Base-by-base conservation (phyloP, 2,797 vertebrate genomes). In the Leptatherina wallacei region DNA sequence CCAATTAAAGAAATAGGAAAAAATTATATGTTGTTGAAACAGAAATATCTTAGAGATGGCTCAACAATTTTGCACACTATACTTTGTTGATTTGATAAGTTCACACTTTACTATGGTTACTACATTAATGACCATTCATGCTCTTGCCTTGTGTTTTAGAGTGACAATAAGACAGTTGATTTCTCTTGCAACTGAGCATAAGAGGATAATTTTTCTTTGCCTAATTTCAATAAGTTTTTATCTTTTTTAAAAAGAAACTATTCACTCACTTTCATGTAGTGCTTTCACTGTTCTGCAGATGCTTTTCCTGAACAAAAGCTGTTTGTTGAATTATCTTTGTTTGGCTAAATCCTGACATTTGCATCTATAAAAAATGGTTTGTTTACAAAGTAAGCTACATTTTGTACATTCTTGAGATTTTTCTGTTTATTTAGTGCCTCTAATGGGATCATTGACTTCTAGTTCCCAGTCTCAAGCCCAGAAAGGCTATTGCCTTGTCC, bases 341-440 rank as follows among this genome's bases (percentile, higher is more conserved):
- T 42, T 42, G 20, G 44, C 2, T 14, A 11, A 42, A 61, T 13
- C 24, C 33, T 42, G 18, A 51, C 49, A 24, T 24, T 61, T 44
- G 18, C 13, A 40, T 40, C 27, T 61, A 9, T 24, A 61, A 75
- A 51, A 51, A 51, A 51, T 3, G 22, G 6, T 51, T 51, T 51
- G n/a, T 51, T 51, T 22, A 51, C 49, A 51, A 51, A 51, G 10
- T 3, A 54, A 38, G n/a, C n/a, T 29, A 38, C 33, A 69, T 44
- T 64, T 64, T 44, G 40, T 24, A 65, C 65, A 85, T 77, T 51
- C 61, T 64, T 77, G 24, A 54, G 38, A 65, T 71, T 47, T 70
- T 78, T 44, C 7, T 44, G 20, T 71, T 54, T 69, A 72, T 76
- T 75, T 47, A 69, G 71, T 73, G 72, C 57, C 59, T 78, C 67